Base-by-base conservation (phyloP, 1,140 invertebrate genomes). In the Drosophila pruinosa region DNA sequence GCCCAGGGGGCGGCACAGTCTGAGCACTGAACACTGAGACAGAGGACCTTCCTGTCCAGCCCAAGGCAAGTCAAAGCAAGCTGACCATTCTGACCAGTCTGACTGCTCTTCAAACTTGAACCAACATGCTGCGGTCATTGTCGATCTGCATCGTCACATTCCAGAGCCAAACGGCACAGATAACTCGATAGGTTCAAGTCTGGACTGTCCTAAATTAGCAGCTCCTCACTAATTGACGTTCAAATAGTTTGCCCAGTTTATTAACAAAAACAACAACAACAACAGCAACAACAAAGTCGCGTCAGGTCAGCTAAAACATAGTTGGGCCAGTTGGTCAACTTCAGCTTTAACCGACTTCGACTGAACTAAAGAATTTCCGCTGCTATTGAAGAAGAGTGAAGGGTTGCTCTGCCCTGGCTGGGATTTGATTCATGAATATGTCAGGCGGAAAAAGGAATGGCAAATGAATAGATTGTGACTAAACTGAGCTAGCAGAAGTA, bases 151-250 rank as follows among this genome's bases (percentile, higher is more conserved):
- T 38, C 28, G 53, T 7, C 67, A 31, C 34, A 68, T 78, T 78
- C 72, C 79, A 72, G 39, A 62, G 54, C 36, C 65, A 4, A 64
- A 45, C 67, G 59, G 53, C 57, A 74, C 43, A 54, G 76, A 65
- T 24, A 52, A 39, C 24, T 24, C 61, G 62, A 64, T 68, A 34
- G 61, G 21, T 45, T 68, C 57, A 62, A 64, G 68, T 76, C 62
- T 67, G 78, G 53, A 70, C 81, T 85, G 80, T 81, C 82, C 82
- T 77, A 81, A 86, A 88, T 86, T 86, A 86, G 73, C 81, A 75
- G 72, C 74, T 75, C 24, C 57, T 17, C 69, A 69, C 71, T 86
- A 86, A 86, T 88, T 81, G 82, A 39, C 45, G 74, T 54, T 53
- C 82, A 86, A 86, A 86, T 82, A 81, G 82, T 85, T 71, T 73